Base-by-base conservation (phyloP, 1,140 invertebrate species). In the Hypothenemus hampei region DNA sequence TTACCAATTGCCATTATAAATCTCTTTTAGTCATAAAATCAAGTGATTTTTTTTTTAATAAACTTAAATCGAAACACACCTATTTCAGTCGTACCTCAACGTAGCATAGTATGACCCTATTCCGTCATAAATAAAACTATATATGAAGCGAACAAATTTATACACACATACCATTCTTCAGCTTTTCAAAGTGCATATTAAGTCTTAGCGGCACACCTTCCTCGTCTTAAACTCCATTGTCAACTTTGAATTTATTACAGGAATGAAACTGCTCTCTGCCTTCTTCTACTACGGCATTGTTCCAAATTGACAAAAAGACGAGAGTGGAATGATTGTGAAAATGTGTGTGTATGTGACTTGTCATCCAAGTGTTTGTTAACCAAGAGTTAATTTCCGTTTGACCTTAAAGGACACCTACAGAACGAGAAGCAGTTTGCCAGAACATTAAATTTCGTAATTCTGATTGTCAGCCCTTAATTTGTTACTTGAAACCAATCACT, bases 161-260 rank as follows among this genome's bases (percentile, higher is more conserved):
- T 16, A 37, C 7, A 37, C 35, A n/a, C n/a, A n/a, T n/a, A 37
- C 35, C 35, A 16, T 37, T 37, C 35, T 6, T 37, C 6, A 6
- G 41, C 11, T 19, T 21, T 18, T 26, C 21, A 44, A 44, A 44
- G 41, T 44, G 21, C 41, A 44, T 44, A 44, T 44, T 44, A 44
- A 44, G 41, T 44, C 41, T 23, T 44, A 44, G 8, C n/a, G 41
- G 41, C 41, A 44, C 41, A 23, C 41, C 41, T 44, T 44, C 23
- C 3, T 10, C 19, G 22, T n/a, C n/a, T 44, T 23, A 44, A 26
- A 44, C 23, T 26, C 41, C 18, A 44, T 44, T 44, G 41, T 44
- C 41, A 44, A 44, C 41, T 44, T 24, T 44, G 41, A 44, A 44
- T 44, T 44, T 44, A 44, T 44, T 21, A 44, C 41, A 22, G 41